These are phyloP conservation scores for Corythornis cristatus DNA, from an alignment of 2,113 vertebrate species.

Conservation along the genomic window DNA sequence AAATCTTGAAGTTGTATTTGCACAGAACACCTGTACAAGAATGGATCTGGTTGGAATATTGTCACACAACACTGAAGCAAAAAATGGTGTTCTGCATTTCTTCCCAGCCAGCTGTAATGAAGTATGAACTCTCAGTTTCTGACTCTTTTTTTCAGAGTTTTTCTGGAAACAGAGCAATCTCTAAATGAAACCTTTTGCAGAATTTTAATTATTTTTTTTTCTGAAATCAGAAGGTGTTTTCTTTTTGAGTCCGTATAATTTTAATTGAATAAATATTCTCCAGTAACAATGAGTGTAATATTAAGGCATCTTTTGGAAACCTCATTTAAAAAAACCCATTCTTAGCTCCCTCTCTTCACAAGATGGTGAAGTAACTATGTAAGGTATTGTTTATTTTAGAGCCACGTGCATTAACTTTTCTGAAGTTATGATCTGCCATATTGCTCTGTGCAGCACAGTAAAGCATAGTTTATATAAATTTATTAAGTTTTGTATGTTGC, in stretches of 20 bases:
- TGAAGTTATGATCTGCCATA: not conserved
- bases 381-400: conserved; percentile 31
- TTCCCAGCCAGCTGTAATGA: not conserved
- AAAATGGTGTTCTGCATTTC: not conserved
- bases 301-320: not conserved
- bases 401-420: not conserved
- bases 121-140: not conserved
- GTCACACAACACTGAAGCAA: not conserved
- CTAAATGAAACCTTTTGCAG: not conserved
- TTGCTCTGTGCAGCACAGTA: not conserved
- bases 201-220: not conserved
- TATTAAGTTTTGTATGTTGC: not conserved
- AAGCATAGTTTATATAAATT: conserved; percentile 23
- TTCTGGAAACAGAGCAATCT: not conserved
- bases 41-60: not conserved
- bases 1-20: not conserved
- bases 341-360: not conserved
- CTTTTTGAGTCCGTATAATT: not conserved
- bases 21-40: not conserved
- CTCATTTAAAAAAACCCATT: not conserved
- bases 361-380: not conserved
- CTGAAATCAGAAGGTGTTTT: not conserved
- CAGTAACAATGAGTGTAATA: not conserved
- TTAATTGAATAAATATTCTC: conserved; percentile 7
- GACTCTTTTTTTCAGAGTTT: not conserved